Evolutionary conservation across 2,113 vertebrate species (phyloP), one percentile per base, ranked within the genome.

Genomic region (Gymnarchus niloticus): DNA sequence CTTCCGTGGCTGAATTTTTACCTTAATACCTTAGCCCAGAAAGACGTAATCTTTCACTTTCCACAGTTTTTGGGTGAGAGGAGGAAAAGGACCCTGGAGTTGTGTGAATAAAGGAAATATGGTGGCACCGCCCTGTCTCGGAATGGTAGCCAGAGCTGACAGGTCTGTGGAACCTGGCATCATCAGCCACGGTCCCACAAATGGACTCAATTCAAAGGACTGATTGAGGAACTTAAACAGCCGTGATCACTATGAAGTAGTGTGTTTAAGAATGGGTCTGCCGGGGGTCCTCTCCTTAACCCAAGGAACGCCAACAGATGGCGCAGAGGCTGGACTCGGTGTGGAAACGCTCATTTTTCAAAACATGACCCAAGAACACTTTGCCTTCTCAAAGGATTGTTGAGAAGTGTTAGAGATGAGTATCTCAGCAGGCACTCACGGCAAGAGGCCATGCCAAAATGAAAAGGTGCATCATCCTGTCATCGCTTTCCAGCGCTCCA

Each of bases 181-280:
- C 65, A 73, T 41, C 65, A 73, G 5, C 65, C 65, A 73, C 33
- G 5, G 12, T 73, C 65, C 65, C 65, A 73, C 14, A 91, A 92
- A 94, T 92, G 83, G 88, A 89, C 87, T 87, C 65, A 25, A 91
- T 92, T 92, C 91, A 90, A 91, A 86, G 88, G 88, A 56, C 89
- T 90, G 88, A 93, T 93, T 90, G 88, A 87, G 90, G 88, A 90
- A 90, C 92, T 93, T 91, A 93, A 89, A 90, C 86, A 90, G 57
- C 86, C 86, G 76, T 14, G 77, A 90, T 89, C 86, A 87, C 81
- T 82, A 85, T 85, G 83, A 87, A 91, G 85, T 54, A 54, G 84
- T 84, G 73, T 87, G 46, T 89, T 91, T 92, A 69, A 90, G 88
- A 88, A 82, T 2, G n/a, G 17, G 86, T 88, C 85, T 48, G 8